Conservation (phyloP, 2,797 vertebrate genomes). For the Enteromius thamalakanensis region DNA sequence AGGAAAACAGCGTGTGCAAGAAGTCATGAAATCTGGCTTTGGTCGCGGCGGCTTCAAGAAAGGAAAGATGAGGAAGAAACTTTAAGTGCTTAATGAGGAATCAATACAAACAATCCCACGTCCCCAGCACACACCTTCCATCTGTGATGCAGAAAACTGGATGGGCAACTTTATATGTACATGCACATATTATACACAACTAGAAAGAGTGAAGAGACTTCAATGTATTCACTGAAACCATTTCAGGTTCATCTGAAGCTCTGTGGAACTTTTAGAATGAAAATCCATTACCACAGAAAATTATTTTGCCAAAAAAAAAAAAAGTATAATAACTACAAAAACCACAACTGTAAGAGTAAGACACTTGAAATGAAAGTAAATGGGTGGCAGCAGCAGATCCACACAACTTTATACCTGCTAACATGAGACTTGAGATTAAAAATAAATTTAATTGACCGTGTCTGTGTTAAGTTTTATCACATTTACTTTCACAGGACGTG, state of each 20-base stretch:
- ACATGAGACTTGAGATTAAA: background rate
- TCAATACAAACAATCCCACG: background rate
- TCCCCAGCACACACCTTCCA: background rate
- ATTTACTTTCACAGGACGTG: background rate
- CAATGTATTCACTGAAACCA: background rate
- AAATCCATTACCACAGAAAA: background rate
- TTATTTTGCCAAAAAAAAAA: background rate
- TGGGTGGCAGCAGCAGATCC: background rate
- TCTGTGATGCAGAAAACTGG: background rate
- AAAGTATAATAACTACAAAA: background rate
- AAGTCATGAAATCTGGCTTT: slow-evolving; percentile 86
- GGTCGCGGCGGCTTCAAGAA: slow-evolving; percentile 82
- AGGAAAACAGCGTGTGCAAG: slow-evolving; percentile 75
- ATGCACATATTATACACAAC: background rate
- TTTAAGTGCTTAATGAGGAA: slow-evolving; percentile 69
- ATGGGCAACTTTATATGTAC: slow-evolving; percentile 2
- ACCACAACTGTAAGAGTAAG: background rate
- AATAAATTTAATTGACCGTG: background rate
- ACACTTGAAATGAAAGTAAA: background rate
- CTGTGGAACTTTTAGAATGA: background rate
- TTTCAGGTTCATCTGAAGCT: background rate
- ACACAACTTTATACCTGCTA: background rate
- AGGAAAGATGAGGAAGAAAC: slow-evolving; percentile 85
- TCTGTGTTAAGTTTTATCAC: background rate
- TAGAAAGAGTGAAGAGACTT: background rate